phyloP scores from a whole-genome alignment of 2,113 vertebrate species.

The Psittacara wagleri region DNA sequence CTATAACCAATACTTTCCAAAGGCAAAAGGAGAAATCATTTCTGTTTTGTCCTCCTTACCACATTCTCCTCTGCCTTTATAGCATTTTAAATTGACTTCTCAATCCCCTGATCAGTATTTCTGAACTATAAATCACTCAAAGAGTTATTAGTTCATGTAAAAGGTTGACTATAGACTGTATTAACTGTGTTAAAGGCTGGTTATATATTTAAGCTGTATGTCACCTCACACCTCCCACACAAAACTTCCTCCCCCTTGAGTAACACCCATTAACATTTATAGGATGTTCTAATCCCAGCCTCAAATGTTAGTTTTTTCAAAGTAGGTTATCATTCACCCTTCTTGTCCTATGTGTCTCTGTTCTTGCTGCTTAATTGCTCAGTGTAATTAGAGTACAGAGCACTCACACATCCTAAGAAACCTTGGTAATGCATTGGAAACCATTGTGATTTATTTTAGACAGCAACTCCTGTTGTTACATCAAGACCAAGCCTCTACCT shows the following conservation, averaged over 20 bases:
- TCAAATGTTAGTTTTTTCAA: conserved; percentile 23
- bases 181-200: conserved; percentile 9
- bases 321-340: conserved; percentile 40
- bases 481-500: not conserved
- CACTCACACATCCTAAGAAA: not conserved
- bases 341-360: not conserved
- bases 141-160: conserved; percentile 18
- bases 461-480: not conserved
- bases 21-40: not conserved
- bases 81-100: not conserved
- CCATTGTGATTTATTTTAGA: not conserved
- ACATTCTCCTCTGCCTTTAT: not conserved
- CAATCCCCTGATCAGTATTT: conserved; percentile 21
- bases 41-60: not conserved
- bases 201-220: conserved; percentile 45
- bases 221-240: not conserved
- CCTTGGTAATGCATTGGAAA: not conserved
- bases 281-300: conserved; percentile 25
- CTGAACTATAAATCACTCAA: conserved; percentile 25
- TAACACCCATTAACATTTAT: conserved; percentile 52
- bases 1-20: not conserved
- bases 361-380: not conserved
- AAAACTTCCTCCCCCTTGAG: not conserved
- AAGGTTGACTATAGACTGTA: conserved; percentile 13
- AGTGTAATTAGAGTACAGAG: not conserved